Percentiles rank a stretch among this genome's conserved stretches.
Conservation (phyloP, 2,797 vertebrate species). For the Crypturellus tataupa region DNA sequence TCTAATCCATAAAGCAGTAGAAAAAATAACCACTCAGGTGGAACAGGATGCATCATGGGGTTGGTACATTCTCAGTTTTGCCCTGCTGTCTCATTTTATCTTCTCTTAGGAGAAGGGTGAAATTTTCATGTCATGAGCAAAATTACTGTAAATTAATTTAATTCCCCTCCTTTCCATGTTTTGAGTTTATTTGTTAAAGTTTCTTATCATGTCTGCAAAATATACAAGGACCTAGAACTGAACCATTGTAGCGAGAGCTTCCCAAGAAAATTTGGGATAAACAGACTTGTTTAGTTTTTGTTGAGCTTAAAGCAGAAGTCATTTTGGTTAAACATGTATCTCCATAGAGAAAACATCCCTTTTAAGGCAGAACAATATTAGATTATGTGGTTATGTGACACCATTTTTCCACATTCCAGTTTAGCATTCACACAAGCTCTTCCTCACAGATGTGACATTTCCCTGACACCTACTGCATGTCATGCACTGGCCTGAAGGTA, state of each 20-base stretch:
- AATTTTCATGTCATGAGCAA: background rate
- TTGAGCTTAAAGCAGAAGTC: conserved; percentile 50
- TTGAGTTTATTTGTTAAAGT: conserved; percentile 59
- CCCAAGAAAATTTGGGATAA: conserved; percentile 50
- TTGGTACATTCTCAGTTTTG: background rate
- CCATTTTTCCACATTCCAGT: conserved; percentile 60
- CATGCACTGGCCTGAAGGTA: conserved; percentile 41
- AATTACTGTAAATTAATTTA: conserved; percentile 12
- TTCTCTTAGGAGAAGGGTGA: background rate
- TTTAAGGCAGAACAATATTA: conserved; percentile 50
- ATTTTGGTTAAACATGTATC: conserved; percentile 53
- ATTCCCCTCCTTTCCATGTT: conserved; percentile 17
- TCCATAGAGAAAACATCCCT: conserved; percentile 57
- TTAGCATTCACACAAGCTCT: conserved; percentile 13
- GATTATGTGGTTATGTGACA: conserved; percentile 53
- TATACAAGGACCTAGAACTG: conserved; percentile 33
- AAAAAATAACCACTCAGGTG: background rate
- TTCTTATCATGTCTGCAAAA: conserved; percentile 56
- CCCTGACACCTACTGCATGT: conserved; percentile 44
- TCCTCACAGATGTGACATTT: conserved; percentile 68
- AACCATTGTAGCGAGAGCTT: conserved; percentile 33
- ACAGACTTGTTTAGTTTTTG: conserved; percentile 49
- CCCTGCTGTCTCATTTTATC: background rate
- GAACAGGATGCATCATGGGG: background rate
- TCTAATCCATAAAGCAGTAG: background rate